Conservation (phyloP, 2,888 invertebrate species). For the Conomelus anceps region DNA sequence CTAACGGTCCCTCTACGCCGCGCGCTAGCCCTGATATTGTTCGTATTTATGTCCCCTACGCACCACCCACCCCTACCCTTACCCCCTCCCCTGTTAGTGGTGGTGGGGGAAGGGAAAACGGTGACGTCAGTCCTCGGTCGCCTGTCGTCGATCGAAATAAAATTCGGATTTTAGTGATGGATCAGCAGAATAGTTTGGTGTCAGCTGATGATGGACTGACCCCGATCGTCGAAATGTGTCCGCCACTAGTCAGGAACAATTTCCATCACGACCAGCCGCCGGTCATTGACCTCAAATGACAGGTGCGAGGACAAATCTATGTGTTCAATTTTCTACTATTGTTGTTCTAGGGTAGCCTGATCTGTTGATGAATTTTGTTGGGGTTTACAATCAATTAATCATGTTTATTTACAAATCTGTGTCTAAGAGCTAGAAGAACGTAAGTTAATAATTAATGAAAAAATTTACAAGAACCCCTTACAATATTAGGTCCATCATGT, state of each 20-base stretch:
- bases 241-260: conserved; percentile 30
- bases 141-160: conserved; percentile 56
- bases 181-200: conserved; percentile 23
- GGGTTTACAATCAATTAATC: no score
- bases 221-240: conserved; percentile 36
- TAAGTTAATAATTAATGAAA: no score
- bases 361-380: not conserved
- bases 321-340: not conserved
- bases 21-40: conserved; percentile 59
- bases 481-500: no score
- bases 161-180: conserved; percentile 60
- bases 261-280: conserved; percentile 34
- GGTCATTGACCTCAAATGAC: conserved; percentile 36
- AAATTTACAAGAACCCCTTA: no score
- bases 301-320: not conserved
- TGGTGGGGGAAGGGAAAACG: conserved; percentile 26
- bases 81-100: conserved; percentile 47
- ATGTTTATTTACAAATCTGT: no score
- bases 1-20: conserved; percentile 51
- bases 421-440: no score
- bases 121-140: conserved; percentile 43
- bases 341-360: not conserved
- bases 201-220: conserved; percentile 34
- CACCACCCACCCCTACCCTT: conserved; percentile 35
- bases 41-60: conserved; percentile 72